Evolutionary conservation across 2,888 invertebrate genomes (phyloP), one percentile per base, ranked within the genome.

Genomic region (Trichopria drosophilae): DNA sequence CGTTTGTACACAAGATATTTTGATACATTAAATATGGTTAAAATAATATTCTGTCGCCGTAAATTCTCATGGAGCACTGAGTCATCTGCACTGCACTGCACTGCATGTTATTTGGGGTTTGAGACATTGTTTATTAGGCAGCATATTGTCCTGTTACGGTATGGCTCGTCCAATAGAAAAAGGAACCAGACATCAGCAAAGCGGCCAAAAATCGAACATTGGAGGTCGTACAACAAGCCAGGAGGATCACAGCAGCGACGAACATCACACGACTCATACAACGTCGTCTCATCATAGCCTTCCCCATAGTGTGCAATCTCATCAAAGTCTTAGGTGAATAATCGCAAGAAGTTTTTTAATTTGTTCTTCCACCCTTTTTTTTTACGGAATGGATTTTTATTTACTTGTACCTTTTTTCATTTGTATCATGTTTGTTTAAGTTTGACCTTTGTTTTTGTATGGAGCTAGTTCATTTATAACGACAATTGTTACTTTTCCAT

Each of bases 191-290:
- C 61, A 70, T 45, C 66, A 69, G 58, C 47, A 63, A 12, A 62
- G 53, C 54, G n/a, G n/a, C n/a, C 68, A 68, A 53, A 74, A 73
- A 51, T 34, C 64, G 6, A 67, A 53, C 4, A 65, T 64, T 19
- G 67, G 67, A 37, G 68, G 67, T n/a, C 67, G 75, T 10, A 67
- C 76, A 12, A 71, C 67, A 57, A 78, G 78, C 34, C 78, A 78
- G 58, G 75, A 75, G 19, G 79, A 79, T 10, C 79, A 79, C 56
- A 78, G 78, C 55, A 77, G 77, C 52, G 78, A 78, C 51, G 78
- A 79, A 53, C 77, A 76, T 59, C 76, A 75, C 41, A 74, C 74
- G 6, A 53, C 74, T 5, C 74, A 75, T 40, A 73, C 73, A 6
- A 66, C 69, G 26, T 74, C 75, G 28, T 75, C 74, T 40, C 75